Percentiles rank a stretch among this genome's conserved stretches.
Evolutionary conservation across 2,113 vertebrate genomes (phyloP).

Genomic region (Solea senegalensis): DNA sequence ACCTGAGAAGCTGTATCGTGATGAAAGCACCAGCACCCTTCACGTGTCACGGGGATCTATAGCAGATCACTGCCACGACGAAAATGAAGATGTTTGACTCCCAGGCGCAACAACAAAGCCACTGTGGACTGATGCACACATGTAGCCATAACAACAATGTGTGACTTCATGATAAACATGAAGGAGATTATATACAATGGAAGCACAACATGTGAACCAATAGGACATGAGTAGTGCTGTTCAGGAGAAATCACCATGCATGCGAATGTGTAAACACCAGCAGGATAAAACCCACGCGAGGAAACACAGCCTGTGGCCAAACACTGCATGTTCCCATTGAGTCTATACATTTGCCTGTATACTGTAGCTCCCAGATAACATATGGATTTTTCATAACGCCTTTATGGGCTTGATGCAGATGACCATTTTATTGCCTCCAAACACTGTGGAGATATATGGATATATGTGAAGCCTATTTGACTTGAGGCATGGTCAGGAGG

Average conservation of each 20-base stretch:
- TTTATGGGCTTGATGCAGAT: slow-evolving; percentile 63
- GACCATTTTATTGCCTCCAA: slow-evolving; percentile 55
- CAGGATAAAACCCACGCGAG: slow-evolving; percentile 20
- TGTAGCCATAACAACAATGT: slow-evolving; percentile 23
- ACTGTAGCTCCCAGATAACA: slow-evolving; percentile 26
- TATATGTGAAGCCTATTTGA: slow-evolving; percentile 63
- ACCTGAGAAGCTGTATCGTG: background rate
- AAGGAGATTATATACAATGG: slow-evolving; percentile 17
- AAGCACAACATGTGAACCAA: slow-evolving; percentile 4
- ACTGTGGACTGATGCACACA: slow-evolving; percentile 28
- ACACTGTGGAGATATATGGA: slow-evolving; percentile 50
- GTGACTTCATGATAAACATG: slow-evolving; percentile 10
- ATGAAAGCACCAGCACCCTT: background rate
- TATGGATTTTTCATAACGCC: slow-evolving; percentile 66
- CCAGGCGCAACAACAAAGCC: slow-evolving; percentile 33
- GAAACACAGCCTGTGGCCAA: slow-evolving; percentile 26
- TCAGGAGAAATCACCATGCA: slow-evolving; percentile 14
- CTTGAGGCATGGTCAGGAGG: slow-evolving; percentile 63
- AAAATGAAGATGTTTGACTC: slow-evolving; percentile 9
- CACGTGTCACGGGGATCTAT: slow-evolving; percentile 4
- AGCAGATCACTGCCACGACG: slow-evolving; percentile 14
- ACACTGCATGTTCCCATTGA: slow-evolving; percentile 8
- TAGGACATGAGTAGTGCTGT: background rate
- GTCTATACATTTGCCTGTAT: slow-evolving; percentile 5
- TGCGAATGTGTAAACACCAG: slow-evolving; percentile 19